Base-by-base conservation (phyloP, 2,888 invertebrate species). In the Acronicta alni region DNA sequence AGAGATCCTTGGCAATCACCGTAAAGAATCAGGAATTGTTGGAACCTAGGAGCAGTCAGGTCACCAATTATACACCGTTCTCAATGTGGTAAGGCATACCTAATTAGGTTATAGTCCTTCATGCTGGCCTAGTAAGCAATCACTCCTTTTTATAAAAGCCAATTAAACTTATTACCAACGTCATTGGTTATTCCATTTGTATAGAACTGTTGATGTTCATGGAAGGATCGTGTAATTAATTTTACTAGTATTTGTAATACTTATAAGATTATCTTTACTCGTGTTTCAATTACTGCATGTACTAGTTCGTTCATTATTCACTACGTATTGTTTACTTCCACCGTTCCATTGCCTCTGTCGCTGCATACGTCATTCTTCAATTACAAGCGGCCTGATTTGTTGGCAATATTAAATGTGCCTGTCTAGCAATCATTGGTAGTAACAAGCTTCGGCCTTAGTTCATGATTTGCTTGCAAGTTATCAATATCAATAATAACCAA, bases 361-460 rank as follows among this genome's bases (percentile, higher is more conserved):
- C 26, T 26, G 30, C 18, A 23, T 49, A 57, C 58, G 67, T 67
- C 69, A 57, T 30, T 20, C 44, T 58, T 52, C 64, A 64, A 68
- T 69, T 68, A 64, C 54, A 55, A 35, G 46, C 51, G 51, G 9
- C 30, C 54, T 69, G 58, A 67, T 67, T 68, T 51, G 64, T 44
- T 55, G 38, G 32, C 37, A 47, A 42, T 41, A 68, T 67, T 68
- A 68, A 48, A 42, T 41, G 42, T 42, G 57, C 63, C 54, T 55
- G 67, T 54, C 53, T 58, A 54, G 63, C 63, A 63, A 52, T 54
- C 39, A 45, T 48, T 68, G 69, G 12, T 30, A 7, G 43, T 52
- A 35, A 38, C 47, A 57, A 53, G 57, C 60, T 56, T 67, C 61
- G 67, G 17, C 10, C 30, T 48, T 30, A 47, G 49, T 45, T 59